Evolutionary conservation across 2,113 vertebrate species (phyloP).

Genomic region (mouse (Mus musculus)): GRCm39 chr16:13232001-13232500

Average conservation of each 20-base stretch:
- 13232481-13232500: conserved; percentile 44
- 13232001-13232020: accelerated
- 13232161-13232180: background rate
- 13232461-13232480: conserved; percentile 66
- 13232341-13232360: conserved; percentile 45
- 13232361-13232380: background rate
- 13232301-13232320: background rate
- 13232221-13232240: background rate
- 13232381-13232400: background rate
- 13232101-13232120: background rate
- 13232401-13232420: background rate
- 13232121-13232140: background rate
- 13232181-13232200: background rate
- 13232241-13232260: background rate
- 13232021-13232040: background rate
- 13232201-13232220: background rate
- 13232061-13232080: background rate
- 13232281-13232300: background rate
- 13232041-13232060: background rate
- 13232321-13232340: background rate
- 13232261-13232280: background rate
- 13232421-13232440: background rate
- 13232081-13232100: background rate
- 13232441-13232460: background rate
- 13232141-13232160: background rate